A percentile compares a stretch with the other conserved stretches of the same genome.
These are phyloP conservation scores for Leucoraja erinaceus DNA, from an alignment of 2,113 vertebrate genomes.

Conservation along the genomic window DNA sequence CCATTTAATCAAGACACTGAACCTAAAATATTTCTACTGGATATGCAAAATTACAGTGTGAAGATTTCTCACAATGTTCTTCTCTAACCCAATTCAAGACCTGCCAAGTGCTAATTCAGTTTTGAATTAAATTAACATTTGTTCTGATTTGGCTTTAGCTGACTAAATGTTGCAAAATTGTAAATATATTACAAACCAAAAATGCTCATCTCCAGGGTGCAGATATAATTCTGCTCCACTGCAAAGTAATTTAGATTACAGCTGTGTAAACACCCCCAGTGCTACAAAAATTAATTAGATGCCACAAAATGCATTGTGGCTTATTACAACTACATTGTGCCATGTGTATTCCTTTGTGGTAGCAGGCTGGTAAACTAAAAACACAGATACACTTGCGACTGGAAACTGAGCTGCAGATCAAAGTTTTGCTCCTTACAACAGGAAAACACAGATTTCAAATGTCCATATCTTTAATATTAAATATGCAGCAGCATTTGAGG, in stretches of 20 bases:
- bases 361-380: constrained; percentile 6
- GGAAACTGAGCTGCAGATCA: constrained; percentile 20
- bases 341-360: constrained; percentile 32
- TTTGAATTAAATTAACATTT: constrained; percentile 29
- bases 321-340: constrained; percentile 36
- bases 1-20: background rate
- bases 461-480: constrained; percentile 7
- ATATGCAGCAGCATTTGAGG: background rate
- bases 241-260: constrained; percentile 35
- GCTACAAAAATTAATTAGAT: constrained; percentile 34
- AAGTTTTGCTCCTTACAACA: background rate
- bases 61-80: background rate
- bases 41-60: no score
- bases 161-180: constrained; percentile 27
- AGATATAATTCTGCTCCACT: constrained; percentile 35
- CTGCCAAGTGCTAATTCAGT: background rate
- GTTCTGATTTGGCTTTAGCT: constrained; percentile 19
- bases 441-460: constrained; percentile 11
- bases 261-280: constrained; percentile 36
- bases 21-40: background rate
- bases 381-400: background rate
- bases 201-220: constrained; percentile 19
- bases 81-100: background rate
- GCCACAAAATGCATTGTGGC: constrained; percentile 31
- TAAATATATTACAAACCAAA: constrained; percentile 24